phyloP scores from a whole-genome alignment of 2,888 invertebrate genomes.

The Leptopilina drosophilae region DNA sequence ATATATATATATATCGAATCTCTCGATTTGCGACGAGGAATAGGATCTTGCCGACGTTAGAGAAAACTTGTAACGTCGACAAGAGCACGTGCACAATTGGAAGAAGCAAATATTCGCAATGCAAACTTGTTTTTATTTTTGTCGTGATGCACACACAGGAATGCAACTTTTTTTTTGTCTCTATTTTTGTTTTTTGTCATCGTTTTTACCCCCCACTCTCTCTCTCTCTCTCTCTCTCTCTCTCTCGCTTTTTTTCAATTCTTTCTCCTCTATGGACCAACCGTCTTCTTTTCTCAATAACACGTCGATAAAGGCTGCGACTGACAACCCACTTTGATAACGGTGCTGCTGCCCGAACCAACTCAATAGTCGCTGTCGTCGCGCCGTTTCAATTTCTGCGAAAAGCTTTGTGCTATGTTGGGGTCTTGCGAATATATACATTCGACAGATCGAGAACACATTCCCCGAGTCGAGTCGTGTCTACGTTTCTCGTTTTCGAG shows the following conservation, averaged over 20 bases:
- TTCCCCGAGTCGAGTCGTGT: constrained; percentile 3
- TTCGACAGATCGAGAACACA: constrained; percentile 30
- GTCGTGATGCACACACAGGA: background rate
- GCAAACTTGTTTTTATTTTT: constrained; percentile 18
- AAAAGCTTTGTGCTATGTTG: constrained; percentile 12
- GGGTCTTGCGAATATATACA: background rate
- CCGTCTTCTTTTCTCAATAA: constrained; percentile 57
- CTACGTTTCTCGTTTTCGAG: background rate
- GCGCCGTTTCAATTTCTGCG: constrained; percentile 28
- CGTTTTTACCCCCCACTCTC: background rate
- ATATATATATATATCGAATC: background rate
- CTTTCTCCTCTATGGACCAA: constrained; percentile 16
- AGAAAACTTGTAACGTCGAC: constrained; percentile 2
- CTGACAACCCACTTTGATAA: constrained; percentile 73
- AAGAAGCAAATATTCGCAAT: constrained; percentile 22
- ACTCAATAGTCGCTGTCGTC: constrained; percentile 25
- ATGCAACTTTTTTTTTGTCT: background rate
- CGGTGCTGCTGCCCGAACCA: constrained; percentile 51
- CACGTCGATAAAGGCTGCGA: constrained; percentile 69
- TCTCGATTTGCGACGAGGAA: constrained; percentile 13
- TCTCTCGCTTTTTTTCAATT: background rate
- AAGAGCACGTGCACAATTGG: constrained; percentile 15
- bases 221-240: background rate
- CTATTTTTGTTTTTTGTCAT: background rate
- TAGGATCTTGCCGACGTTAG: constrained; percentile 10